Evolutionary conservation across 2,797 vertebrate genomes (phyloP), one percentile per base, ranked within the genome.

Genomic region (Tapirus indicus): DNA sequence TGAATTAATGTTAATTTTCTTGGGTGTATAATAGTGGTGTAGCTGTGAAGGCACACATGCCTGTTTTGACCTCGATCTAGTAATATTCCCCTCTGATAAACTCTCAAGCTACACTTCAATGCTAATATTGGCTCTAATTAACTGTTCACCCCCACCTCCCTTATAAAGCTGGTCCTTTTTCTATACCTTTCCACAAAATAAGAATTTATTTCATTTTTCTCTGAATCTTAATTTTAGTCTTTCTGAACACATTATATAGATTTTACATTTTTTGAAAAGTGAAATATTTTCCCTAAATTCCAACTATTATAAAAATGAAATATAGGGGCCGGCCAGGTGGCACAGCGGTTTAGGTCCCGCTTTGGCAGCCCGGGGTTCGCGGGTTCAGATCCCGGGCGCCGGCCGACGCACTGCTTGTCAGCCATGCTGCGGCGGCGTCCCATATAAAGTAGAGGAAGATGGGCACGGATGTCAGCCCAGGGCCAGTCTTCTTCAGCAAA

Each of bases 201-300:
- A 74, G 5, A 83, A 52, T 27, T 16, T 54, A 56, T 23, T 49
- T 83, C 4, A 5, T 32, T 85, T 74, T 91, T 41, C 47, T 62
- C 27, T 85, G 35, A 83, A 93, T 86, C 23, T 87, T 83, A 84
- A 92, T 60, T 94, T 89, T 69, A 78, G n/a, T 17, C 41, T 52
- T 86, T 82, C 29, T 88, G 44, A 94, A 94, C 2, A 29, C 9
- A 84, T 32, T 6, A 58, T 6, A 32, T 69, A 84, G 60, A 96
- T 75, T 87, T 91, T 17, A 60, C 38, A 85, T 87, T 88, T 95
- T 88, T 72, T 66, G 60, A 97, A 92, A 85, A 64, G 44, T 47
- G 44, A 95, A 71, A 20, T 93, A 78, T 74, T 83, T 62, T 88
- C 21, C 84, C 4, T 93, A 75, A 97, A 93, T 95, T 93, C 12